Evolutionary conservation across 2,797 vertebrate species (phyloP).

Genomic region (Coluber constrictor): DNA sequence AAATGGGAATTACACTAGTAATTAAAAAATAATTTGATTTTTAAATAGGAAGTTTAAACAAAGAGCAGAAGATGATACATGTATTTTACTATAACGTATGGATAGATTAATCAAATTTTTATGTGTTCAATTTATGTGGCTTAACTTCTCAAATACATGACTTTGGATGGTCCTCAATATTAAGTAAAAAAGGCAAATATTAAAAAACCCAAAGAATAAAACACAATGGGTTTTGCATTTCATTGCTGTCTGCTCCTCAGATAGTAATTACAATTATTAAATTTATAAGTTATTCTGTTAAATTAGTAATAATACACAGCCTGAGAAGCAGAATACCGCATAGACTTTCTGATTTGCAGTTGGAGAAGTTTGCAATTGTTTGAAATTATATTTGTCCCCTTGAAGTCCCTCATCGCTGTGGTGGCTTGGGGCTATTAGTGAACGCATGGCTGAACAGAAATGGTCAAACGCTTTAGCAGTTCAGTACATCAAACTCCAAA

Average conservation of each 20-base stretch:
- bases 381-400: background rate
- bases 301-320: background rate
- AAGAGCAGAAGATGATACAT: background rate
- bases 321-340: background rate
- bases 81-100: background rate
- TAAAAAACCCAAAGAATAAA: background rate
- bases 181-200: background rate
- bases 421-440: background rate
- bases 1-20: background rate
- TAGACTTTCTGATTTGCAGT: background rate
- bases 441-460: background rate
- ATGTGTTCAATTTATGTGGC: background rate
- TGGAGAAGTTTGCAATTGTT: background rate
- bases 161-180: background rate
- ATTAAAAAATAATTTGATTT: background rate
- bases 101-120: background rate
- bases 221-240: background rate
- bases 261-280: background rate
- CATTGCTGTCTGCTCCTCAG: background rate
- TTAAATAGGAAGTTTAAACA: background rate
- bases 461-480: background rate
- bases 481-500: too few species aligned
- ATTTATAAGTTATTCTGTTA: background rate
- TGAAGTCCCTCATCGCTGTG: background rate
- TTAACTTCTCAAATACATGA: background rate